phyloP scores from a whole-genome alignment of 2,888 invertebrate species.

The Ellobium chinense region DNA sequence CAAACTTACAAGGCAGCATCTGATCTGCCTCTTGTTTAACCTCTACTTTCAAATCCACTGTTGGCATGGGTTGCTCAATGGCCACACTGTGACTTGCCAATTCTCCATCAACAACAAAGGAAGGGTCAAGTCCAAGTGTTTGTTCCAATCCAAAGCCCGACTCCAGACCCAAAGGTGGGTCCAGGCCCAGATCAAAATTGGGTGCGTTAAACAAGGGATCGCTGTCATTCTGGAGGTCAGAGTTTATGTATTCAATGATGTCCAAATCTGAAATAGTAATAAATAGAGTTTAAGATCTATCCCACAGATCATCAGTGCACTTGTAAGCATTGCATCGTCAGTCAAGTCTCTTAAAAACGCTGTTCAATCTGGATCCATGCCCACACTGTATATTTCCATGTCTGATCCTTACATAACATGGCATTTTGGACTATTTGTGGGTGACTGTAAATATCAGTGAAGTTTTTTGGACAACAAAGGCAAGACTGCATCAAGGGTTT shows the following conservation, averaged over 20 bases:
- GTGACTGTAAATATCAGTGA: too few relatives aligned
- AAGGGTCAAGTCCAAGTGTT: slow-evolving; percentile 16
- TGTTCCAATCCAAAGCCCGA: slow-evolving; percentile 24
- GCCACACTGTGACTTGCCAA: neutral
- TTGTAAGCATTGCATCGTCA: too few relatives aligned
- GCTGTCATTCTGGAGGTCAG: slow-evolving; percentile 54
- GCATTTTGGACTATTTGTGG: too few relatives aligned
- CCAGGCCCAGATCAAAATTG: slow-evolving; percentile 44
- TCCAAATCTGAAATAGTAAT: slow-evolving; percentile 45
- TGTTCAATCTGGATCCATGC: too few relatives aligned
- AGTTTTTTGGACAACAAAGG: too few relatives aligned
- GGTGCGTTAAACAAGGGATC: slow-evolving; percentile 61
- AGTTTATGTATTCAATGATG: slow-evolving; percentile 69
- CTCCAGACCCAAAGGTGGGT: slow-evolving; percentile 42
- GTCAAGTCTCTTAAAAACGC: too few relatives aligned
- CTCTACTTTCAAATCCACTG: slow-evolving; percentile 5
- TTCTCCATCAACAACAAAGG: slow-evolving; percentile 23
- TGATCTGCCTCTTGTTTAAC: slow-evolving; percentile 31
- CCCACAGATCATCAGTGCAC: too few relatives aligned
- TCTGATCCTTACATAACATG: too few relatives aligned
- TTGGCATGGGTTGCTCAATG: neutral
- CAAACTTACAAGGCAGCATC: slow-evolving; percentile 3
- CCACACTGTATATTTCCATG: too few relatives aligned
- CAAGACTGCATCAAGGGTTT: too few relatives aligned
- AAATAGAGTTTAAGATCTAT: too few relatives aligned